phyloP scores from a whole-genome alignment of 2,797 vertebrate species.

The Hippopotamyrus pictus region DNA sequence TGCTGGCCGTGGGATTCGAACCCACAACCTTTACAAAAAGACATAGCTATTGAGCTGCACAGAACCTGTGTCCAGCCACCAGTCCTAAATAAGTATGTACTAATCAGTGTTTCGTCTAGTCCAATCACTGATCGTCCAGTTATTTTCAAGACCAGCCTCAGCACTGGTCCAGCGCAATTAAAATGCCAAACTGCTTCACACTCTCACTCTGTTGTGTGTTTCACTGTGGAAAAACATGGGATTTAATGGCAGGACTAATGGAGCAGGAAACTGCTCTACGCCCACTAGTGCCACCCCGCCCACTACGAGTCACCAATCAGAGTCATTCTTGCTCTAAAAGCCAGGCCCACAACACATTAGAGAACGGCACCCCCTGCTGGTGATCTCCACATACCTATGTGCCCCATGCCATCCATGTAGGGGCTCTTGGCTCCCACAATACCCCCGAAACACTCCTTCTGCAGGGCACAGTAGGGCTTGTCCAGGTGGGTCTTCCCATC shows the following conservation, averaged over 20 bases:
- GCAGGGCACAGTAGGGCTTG: constrained; percentile 90
- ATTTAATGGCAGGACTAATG: constrained; percentile 3
- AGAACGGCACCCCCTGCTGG: background rate
- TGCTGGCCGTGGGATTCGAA: background rate
- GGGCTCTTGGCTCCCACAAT: constrained; percentile 97
- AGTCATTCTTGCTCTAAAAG: background rate
- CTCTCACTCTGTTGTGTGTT: background rate
- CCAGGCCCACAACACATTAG: background rate
- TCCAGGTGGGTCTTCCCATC: constrained; percentile 92
- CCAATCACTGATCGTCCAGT: background rate
- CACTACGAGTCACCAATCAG: background rate
- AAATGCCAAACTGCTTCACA: background rate
- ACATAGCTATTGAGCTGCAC: background rate
- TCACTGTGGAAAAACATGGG: background rate
- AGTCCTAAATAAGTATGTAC: background rate
- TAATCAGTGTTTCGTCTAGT: background rate
- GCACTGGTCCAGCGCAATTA: background rate
- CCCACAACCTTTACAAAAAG: background rate
- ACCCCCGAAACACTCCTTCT: constrained; percentile 96
- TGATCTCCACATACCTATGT: constrained; percentile 66
- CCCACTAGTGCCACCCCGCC: background rate
- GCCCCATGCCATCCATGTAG: constrained; percentile 81
- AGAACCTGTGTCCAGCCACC: background rate
- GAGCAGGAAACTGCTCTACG: background rate
- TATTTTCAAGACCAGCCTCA: background rate